These are phyloP conservation scores for Cantharis rufa DNA, from an alignment of 2,888 invertebrate genomes.

Conservation along the genomic window DNA sequence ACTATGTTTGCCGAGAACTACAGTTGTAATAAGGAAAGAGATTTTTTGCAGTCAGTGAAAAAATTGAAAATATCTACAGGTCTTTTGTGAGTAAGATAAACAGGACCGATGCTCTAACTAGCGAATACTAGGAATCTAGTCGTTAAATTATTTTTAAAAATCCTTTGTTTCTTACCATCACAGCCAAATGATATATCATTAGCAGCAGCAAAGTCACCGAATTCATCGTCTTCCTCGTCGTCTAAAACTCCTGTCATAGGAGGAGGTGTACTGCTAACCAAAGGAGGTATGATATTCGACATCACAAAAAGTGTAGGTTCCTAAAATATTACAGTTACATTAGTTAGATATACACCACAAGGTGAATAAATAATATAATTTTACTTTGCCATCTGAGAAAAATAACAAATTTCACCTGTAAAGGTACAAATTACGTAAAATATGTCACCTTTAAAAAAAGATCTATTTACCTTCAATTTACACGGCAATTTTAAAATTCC, in stretches of 20 bases:
- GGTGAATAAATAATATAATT: neutral
- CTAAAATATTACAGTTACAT: neutral
- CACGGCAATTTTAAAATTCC: constrained; percentile 1
- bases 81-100: neutral
- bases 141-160: neutral
- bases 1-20: too few relatives aligned
- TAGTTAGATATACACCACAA: neutral
- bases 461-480: constrained; percentile 7
- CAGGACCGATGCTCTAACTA: neutral
- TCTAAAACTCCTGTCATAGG: constrained; percentile 57
- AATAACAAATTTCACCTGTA: neutral
- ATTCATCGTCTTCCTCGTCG: constrained; percentile 61
- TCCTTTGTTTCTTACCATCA: constrained; percentile 43
- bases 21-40: neutral
- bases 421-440: constrained; percentile 17
- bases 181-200: constrained; percentile 49
- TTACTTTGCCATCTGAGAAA: neutral
- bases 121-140: neutral
- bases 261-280: constrained; percentile 62
- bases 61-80: neutral
- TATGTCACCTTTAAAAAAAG: constrained; percentile 27
- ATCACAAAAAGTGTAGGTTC: constrained; percentile 38
- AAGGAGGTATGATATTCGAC: constrained; percentile 61
- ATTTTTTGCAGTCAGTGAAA: neutral
- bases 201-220: constrained; percentile 64